Evolutionary conservation across 1,140 invertebrate species (phyloP), one percentile per base, ranked within the genome.

Genomic region (Tetragnatha versicolor): DNA sequence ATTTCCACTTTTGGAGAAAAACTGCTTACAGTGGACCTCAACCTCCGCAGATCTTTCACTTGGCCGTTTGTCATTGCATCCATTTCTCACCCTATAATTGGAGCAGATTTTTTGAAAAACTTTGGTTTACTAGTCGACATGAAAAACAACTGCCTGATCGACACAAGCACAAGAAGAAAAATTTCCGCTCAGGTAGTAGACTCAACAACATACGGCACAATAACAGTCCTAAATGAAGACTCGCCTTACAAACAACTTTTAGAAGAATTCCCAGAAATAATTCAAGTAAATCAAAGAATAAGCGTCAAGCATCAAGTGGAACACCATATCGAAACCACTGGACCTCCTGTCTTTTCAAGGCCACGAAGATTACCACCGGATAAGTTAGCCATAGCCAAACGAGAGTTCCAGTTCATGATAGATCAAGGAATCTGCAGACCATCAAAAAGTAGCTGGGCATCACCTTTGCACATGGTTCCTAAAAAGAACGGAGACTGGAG

Each of bases 391-490:
- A 79, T 79, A 31, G 77, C 77, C n/a, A 79, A 79, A 37, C 17
- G 20, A 7, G 70, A 79, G 29, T 79, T 79, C 42, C 9, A 31
- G 29, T 76, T 31, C 83, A 84, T 61, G 82, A 60, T 35, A 77
- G 80, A 49, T 27, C 37, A 39, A 12, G 85, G 84, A 17, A 84
- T 85, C n/a, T 82, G 83, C 31, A 79, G 84, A 29, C 83, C 79
- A 0, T 85, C 85, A 0, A 83, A 82, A 10, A 83, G 82, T 65
- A 65, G 84, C 29, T 89, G 87, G 86, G 81, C 87, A 14, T 9
- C 82, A 14, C 81, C 58, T n/a, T 49, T 83, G 2, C 81, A 83
- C 72, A 78, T 83, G 51, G 82, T 84, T 29, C 80, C 69, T 0
- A 83, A 83, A 49, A 51, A 31, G 22, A 29, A 2, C 7, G 55